Conservation (phyloP, 2,888 invertebrate genomes). For the Synergus umbraculus region DNA sequence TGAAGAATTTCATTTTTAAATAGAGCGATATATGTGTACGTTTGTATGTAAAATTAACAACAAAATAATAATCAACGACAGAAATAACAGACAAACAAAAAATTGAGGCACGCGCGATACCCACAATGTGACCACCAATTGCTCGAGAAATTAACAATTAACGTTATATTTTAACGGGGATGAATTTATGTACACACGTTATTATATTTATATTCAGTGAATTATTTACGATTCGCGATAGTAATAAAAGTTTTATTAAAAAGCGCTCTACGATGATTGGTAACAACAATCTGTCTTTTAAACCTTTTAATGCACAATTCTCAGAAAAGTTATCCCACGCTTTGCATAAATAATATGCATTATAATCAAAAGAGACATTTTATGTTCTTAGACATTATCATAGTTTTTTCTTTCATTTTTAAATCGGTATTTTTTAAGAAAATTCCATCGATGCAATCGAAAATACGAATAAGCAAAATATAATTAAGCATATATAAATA, state of each 20-base stretch:
- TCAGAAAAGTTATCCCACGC: background rate
- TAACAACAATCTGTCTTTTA: conserved; percentile 29
- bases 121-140: conserved; percentile 5
- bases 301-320: conserved; percentile 15
- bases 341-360: conserved; percentile 10
- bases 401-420: conserved; percentile 17
- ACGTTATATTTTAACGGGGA: conserved; percentile 5
- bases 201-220: background rate
- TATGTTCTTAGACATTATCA: conserved; percentile 23
- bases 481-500: no score
- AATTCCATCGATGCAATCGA: background rate
- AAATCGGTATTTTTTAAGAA: background rate
- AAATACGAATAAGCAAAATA: conserved; percentile 6
- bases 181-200: conserved; percentile 32
- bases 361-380: background rate
- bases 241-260: background rate
- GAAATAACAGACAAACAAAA: conserved; percentile 10
- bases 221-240: conserved; percentile 2
- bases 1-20: conserved; percentile 19
- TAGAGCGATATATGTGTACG: background rate
- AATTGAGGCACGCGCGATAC: conserved; percentile 6
- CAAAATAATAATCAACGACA: conserved; percentile 16
- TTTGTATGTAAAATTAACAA: conserved; percentile 1
- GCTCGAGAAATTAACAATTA: background rate
- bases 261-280: conserved; percentile 1